Evolutionary conservation across 2,113 vertebrate genomes (phyloP), one percentile per base, ranked within the genome.

Genomic region (Rallus limicola): DNA sequence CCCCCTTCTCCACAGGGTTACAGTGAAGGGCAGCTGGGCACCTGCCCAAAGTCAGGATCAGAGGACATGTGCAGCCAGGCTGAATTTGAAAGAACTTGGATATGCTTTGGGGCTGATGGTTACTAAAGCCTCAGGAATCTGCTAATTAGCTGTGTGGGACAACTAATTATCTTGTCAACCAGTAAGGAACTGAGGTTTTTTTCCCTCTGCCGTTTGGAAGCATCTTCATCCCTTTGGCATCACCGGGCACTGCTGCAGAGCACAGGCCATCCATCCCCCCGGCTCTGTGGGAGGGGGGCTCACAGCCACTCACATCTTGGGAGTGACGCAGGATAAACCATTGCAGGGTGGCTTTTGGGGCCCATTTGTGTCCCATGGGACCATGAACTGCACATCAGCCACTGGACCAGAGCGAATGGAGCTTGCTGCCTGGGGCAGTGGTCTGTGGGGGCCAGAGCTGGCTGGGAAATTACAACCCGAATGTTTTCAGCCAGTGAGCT

Each of bases 121-220:
- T 95, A 74, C 86, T 72, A 42, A 72, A 89, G 88, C 65, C 86
- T 86, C 60, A 92, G 95, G 77, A 96, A 95, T 96, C 92, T 90
- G 72, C 48, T 92, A 86, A 95, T 96, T 63, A 93, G 60, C 77
- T 86, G 60, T 75, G 72, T 88, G 52, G 77, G 62, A 83, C 64
- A 89, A 55, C 80, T 92, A 71, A 87, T 93, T 95, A 86, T 92
- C 91, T 92, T 60, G 38, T 89, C 94, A 93, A 26, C 26, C 52
- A 75, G 68, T 40, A 88, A 95, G 60, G 9, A 46, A 46, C 18
- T 19, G 17, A 46, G 44, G 17, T 16, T 16, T 53, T 52, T 52
- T 52, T 13, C 24, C 24, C 12, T 26, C 24, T 26, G 13, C 17
- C 38, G 2, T 58, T 86, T 82, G 55, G 34, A 46, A 70, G 17